Conservation (phyloP, 2,888 invertebrate genomes). For the Agonopterix arenella region DNA sequence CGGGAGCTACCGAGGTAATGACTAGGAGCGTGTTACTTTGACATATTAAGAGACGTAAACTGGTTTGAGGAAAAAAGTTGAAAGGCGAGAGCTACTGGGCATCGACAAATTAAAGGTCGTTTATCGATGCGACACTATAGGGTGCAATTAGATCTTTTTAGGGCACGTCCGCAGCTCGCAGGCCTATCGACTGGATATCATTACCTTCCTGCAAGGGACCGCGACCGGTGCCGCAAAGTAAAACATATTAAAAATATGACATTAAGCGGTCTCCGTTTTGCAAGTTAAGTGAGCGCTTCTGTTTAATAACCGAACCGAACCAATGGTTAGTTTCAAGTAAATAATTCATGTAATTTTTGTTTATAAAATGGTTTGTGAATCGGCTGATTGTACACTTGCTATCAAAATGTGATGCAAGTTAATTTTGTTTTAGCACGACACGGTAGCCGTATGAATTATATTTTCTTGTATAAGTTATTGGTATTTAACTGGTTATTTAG, state of each 20-base stretch:
- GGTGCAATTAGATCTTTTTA: constrained; percentile 49
- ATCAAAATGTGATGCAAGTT: too few relatives aligned
- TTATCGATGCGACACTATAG: constrained; percentile 41
- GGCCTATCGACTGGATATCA: constrained; percentile 20
- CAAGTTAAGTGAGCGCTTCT: constrained; percentile 5
- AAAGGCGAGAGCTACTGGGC: constrained; percentile 30
- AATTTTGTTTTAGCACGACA: too few relatives aligned
- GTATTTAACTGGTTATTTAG: too few relatives aligned
- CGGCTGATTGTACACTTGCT: too few relatives aligned
- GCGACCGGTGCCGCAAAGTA: background rate
- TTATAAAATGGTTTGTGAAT: constrained; percentile 7
- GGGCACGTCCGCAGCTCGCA: constrained; percentile 6
- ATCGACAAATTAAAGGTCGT: constrained; percentile 58
- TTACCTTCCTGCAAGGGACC: constrained; percentile 19
- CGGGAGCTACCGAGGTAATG: constrained; percentile 50
- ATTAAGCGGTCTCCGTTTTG: background rate
- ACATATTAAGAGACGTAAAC: constrained; percentile 66
- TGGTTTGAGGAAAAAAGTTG: constrained; percentile 46
- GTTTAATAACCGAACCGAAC: constrained; percentile 7
- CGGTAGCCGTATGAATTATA: too few relatives aligned
- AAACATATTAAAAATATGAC: constrained; percentile 1
- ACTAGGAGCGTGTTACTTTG: constrained; percentile 58
- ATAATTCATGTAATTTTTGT: constrained; percentile 8
- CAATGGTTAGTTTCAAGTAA: constrained; percentile 5
- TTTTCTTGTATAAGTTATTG: too few relatives aligned